Evolutionary conservation across 2,888 invertebrate species (phyloP).

Genomic region (Eilema griseolum): DNA sequence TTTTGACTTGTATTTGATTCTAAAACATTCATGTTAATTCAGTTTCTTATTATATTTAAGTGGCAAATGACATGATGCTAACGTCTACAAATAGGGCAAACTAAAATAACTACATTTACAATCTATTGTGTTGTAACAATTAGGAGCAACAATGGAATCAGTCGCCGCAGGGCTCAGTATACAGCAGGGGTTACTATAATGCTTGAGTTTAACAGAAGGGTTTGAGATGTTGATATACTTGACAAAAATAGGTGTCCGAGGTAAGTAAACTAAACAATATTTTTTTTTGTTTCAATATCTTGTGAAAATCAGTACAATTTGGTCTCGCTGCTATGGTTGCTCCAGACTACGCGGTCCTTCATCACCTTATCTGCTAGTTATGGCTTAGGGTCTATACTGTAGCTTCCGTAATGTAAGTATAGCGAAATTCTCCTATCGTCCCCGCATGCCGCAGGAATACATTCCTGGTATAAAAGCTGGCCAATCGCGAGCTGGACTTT

Average conservation of each 20-base stretch:
- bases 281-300: not conserved
- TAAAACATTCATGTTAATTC: not conserved
- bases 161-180: constrained; percentile 28
- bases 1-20: too few relatives aligned
- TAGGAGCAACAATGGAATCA: constrained; percentile 42
- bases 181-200: constrained; percentile 23
- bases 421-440: too few relatives aligned
- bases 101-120: constrained; percentile 27
- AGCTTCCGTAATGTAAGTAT: too few relatives aligned
- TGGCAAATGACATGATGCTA: constrained; percentile 16
- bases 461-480: too few relatives aligned
- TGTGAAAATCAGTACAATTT: too few relatives aligned
- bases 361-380: too few relatives aligned
- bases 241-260: not conserved
- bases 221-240: constrained; percentile 7
- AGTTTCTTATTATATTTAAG: constrained; percentile 9
- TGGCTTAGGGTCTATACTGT: too few relatives aligned
- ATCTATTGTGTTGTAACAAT: constrained; percentile 38
- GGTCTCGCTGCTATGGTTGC: too few relatives aligned
- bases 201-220: constrained; percentile 23
- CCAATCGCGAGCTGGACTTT: too few relatives aligned
- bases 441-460: too few relatives aligned
- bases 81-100: constrained; percentile 5
- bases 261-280: not conserved
- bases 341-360: too few relatives aligned